Base-by-base conservation (phyloP, 2,797 vertebrate species). In the Hoplostethus mediterraneus region DNA sequence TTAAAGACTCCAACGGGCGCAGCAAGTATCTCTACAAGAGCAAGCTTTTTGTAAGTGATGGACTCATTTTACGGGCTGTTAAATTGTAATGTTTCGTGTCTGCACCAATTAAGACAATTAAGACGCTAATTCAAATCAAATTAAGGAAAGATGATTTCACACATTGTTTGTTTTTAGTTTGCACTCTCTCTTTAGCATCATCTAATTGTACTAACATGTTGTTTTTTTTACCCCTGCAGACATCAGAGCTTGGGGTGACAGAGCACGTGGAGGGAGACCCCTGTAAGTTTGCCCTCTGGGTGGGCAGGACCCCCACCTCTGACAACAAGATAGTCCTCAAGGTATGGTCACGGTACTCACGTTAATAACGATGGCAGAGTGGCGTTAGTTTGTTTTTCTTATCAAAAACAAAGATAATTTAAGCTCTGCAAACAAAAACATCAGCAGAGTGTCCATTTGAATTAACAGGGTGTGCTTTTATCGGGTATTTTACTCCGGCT, bases 291-390 rank as follows among this genome's bases (percentile, higher is more conserved):
- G 98, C 98, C 67, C 92, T 99, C 0, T 99, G 98, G 98, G 92
- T 99, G 59, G 98, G 98, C 83, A 95, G 97, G 83, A 99, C 98
- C 0, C 98, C 98, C 12, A 97, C 97, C 67, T 99, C 97, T 47
- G 98, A 99, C 92, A 99, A 98, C 92, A 99, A 99, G 94, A 98
- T 99, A 61, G 97, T 99, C 75, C 96, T 99, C 31, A 99, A 99
- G 97, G 98, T 99, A 95, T 6, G 38, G 21, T 12, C 28, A 3
- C 4, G 13, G 21, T 21, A 21, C 21, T 31, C 4, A 9, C 12
- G 2, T 2, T 5, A 11, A 53, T 9, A 11, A 9, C 12, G 51
- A 53, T 25, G 21, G 53, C 38, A 44, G 36, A 44, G 21, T 38
- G 1, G 6, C 47, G 2, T 6, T 33, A 5, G 4, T 33, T 4